Conservation (phyloP, 2,888 invertebrate species). For the Pristionchus entomophagus region DNA sequence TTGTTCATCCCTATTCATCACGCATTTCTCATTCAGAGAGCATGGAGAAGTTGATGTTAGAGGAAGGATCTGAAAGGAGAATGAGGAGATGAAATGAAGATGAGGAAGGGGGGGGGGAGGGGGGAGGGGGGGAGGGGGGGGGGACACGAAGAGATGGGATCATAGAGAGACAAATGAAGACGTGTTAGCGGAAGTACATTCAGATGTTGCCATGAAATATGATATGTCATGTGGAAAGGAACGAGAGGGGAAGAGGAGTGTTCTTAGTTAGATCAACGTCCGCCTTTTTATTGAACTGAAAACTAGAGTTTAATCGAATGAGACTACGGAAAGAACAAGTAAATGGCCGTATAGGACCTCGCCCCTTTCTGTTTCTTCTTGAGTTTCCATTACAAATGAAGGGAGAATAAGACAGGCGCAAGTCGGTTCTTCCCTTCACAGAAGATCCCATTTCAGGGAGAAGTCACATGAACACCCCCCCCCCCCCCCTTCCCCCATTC, state of each 20-base stretch:
- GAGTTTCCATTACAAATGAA: slow-evolving; percentile 33
- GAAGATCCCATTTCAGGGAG: slow-evolving; percentile 45
- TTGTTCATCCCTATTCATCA: neutral
- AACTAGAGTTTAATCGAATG: neutral
- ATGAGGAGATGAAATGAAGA: neutral
- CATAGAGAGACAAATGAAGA: neutral
- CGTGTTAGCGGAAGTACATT: slow-evolving; percentile 9
- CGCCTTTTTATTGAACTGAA: neutral
- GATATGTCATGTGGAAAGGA: neutral
- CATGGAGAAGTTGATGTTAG: neutral
- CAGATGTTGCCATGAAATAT: neutral
- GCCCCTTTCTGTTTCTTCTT: neutral
- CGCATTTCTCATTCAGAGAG: neutral
- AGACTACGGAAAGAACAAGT: neutral
- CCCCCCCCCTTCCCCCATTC: neutral
- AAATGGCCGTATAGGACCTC: neutral
- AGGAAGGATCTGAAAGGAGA: neutral
- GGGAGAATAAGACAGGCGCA: neutral
- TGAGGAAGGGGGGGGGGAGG: neutral
- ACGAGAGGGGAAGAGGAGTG: neutral
- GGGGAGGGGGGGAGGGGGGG: too few relatives aligned
- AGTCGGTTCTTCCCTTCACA: slow-evolving; percentile 1
- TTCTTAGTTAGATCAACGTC: neutral
- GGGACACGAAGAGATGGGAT: neutral
- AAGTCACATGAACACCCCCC: neutral